These are phyloP conservation scores for Sminthurides bifidus DNA, from an alignment of 1,140 invertebrate genomes.

Conservation along the genomic window DNA sequence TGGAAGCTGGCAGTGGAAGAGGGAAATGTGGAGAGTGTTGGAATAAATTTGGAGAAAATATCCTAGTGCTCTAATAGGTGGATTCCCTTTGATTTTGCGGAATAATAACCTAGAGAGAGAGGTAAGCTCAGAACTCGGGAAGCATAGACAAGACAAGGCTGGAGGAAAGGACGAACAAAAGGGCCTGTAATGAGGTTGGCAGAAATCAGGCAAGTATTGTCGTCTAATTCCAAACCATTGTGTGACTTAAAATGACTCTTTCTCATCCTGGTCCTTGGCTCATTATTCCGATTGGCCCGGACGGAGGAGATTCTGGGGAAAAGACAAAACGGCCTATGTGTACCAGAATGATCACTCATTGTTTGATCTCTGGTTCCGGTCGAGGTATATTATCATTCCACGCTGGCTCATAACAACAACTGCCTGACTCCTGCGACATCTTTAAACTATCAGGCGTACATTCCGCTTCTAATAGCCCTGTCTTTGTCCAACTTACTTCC, in stretches of 20 bases:
- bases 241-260: slow-evolving; percentile 1
- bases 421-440: neutral
- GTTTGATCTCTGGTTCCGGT: neutral
- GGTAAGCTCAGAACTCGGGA: neutral
- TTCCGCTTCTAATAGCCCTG: neutral
- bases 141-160: slow-evolving; percentile 22
- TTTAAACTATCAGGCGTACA: neutral
- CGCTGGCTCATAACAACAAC: neutral
- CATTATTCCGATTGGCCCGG: neutral
- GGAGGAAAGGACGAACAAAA: slow-evolving; percentile 29
- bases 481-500: no score
- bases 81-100: slow-evolving; percentile 23
- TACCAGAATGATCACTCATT: slow-evolving; percentile 6
- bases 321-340: neutral
- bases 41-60: no score
- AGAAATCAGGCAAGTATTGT: slow-evolving; percentile 32
- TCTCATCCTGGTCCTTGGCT: slow-evolving; percentile 14
- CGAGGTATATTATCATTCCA: neutral
- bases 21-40: no score
- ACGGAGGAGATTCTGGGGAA: no score
- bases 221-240: slow-evolving; percentile 31
- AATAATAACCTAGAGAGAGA: slow-evolving; percentile 5
- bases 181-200: slow-evolving; percentile 29
- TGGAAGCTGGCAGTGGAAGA: no score
- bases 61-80: no score